A percentile compares a stretch with the other conserved stretches of the same genome.
These are phyloP conservation scores for Acheta domesticus DNA, from an alignment of 2,888 invertebrate species.

Conservation along the genomic window DNA sequence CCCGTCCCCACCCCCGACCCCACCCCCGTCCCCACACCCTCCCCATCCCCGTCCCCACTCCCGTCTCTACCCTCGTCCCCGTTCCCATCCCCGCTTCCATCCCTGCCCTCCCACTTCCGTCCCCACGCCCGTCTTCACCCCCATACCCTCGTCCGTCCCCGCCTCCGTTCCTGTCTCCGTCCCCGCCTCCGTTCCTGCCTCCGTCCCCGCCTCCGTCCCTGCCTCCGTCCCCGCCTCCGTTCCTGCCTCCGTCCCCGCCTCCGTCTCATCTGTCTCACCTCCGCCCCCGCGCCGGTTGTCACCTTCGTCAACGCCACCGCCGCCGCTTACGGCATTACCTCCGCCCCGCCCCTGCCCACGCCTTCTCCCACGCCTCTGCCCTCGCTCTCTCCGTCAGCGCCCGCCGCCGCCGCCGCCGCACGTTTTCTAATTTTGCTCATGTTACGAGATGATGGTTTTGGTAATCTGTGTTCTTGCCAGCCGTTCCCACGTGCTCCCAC, in stretches of 20 bases:
- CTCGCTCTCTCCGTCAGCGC: background rate
- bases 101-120: background rate
- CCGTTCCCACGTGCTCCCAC: background rate
- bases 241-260: background rate
- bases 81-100: background rate
- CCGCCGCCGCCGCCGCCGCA: background rate
- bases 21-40: background rate
- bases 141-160: background rate
- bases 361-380: background rate
- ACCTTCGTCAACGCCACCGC: background rate
- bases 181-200: background rate
- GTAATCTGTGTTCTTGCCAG: background rate
- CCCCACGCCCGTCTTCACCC: background rate
- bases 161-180: background rate
- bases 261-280: background rate
- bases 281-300: background rate
- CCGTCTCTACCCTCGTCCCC: background rate
- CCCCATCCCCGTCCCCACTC: background rate
- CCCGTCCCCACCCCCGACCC: background rate
- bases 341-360: background rate
- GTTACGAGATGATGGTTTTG: background rate
- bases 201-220: background rate
- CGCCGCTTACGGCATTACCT: background rate
- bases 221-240: background rate
- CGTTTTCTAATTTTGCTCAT: constrained; percentile 8